phyloP scores from a whole-genome alignment of 2,113 vertebrate species.

The Percina caprodes region DNA sequence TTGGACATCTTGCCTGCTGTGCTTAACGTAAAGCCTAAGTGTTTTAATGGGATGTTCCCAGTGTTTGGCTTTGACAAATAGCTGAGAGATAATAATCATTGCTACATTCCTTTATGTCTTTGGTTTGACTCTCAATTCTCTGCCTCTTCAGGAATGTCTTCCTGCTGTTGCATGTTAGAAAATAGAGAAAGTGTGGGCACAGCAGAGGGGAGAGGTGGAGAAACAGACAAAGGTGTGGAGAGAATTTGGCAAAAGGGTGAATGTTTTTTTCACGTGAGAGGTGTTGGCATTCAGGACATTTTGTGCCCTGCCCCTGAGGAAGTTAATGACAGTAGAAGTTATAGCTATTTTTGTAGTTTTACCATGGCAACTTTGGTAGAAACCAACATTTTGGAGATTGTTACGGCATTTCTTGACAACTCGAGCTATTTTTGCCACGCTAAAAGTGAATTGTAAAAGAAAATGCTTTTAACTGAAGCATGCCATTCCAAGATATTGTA shows the following conservation, averaged over 20 bases:
- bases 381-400: neutral
- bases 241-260: conserved; percentile 30
- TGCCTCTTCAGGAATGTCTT: conserved; percentile 63
- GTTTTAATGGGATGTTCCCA: conserved; percentile 24
- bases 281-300: conserved; percentile 43
- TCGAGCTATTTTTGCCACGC: neutral
- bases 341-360: conserved; percentile 22
- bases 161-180: conserved; percentile 67
- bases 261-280: conserved; percentile 46
- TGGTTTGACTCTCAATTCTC: conserved; percentile 32
- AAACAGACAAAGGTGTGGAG: conserved; percentile 56
- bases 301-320: conserved; percentile 43
- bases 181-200: neutral
- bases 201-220: conserved; percentile 27
- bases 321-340: conserved; percentile 1
- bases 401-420: conserved; percentile 8
- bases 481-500: conserved; percentile 13
- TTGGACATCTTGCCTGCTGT: conserved; percentile 11
- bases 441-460: conserved; percentile 11
- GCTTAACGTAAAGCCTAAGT: neutral
- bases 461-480: conserved; percentile 21
- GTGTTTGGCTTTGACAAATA: conserved; percentile 26
- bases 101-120: conserved; percentile 20
- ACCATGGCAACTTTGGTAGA: neutral
- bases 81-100: conserved; percentile 48